phyloP scores from a whole-genome alignment of 2,113 vertebrate species.

The Thoracochromis brauschi region DNA sequence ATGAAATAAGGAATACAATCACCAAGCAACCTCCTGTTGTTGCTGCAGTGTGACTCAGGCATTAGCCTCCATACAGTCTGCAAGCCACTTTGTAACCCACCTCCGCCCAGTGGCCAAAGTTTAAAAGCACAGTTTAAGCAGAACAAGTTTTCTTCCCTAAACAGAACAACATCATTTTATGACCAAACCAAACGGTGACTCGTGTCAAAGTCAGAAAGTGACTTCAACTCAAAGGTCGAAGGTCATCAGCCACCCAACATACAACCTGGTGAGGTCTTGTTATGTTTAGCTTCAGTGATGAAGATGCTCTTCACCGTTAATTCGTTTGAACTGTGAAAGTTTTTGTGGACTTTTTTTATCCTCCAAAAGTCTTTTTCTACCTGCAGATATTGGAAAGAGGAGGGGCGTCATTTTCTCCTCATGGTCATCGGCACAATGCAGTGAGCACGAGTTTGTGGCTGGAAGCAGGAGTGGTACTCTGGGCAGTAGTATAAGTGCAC shows the following conservation, averaged over 20 bases:
- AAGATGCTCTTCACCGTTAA: neutral
- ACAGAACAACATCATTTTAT: too few species aligned
- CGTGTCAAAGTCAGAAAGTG: fast-evolving
- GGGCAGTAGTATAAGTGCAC: neutral
- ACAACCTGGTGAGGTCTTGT: neutral
- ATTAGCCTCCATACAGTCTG: neutral
- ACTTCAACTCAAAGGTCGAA: neutral
- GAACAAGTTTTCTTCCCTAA: neutral
- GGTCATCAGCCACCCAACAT: neutral
- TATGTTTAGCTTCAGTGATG: neutral
- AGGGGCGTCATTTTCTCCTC: neutral
- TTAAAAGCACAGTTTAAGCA: neutral
- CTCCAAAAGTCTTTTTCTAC: neutral
- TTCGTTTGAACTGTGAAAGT: neutral
- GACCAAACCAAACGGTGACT: neutral
- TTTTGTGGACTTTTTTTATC: neutral
- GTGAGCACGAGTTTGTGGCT: neutral
- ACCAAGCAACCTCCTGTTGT: neutral
- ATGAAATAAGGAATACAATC: neutral
- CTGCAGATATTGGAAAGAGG: neutral
- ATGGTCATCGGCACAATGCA: neutral
- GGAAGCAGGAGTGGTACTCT: neutral
- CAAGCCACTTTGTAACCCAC: neutral
- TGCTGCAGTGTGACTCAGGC: neutral
- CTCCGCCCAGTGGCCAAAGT: neutral